Conservation (phyloP, 2,113 vertebrate species). For the Centropristis striata region DNA sequence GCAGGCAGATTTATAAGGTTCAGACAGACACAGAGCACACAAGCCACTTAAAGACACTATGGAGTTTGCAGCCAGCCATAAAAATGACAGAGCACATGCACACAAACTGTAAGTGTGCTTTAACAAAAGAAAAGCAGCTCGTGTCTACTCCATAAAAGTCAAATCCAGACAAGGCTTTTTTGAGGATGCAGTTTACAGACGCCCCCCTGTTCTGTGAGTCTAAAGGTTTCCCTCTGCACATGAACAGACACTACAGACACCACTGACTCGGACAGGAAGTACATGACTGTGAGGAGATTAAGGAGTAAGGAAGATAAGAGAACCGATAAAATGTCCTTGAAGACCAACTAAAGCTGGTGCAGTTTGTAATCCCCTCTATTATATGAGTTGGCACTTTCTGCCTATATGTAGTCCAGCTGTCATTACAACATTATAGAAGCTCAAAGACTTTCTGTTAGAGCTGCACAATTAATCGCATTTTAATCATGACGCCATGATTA, state of each 20-base stretch:
- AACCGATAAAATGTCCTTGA: not conserved
- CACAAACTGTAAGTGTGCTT: conserved; percentile 44
- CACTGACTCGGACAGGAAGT: conserved; percentile 5
- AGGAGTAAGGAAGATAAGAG: conserved; percentile 3
- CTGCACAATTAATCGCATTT: no score
- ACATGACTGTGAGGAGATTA: not conserved
- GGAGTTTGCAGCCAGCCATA: conserved; percentile 62
- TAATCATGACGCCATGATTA: no score
- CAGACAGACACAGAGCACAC: conserved; percentile 62
- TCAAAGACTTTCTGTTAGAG: no score
- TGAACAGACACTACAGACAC: conserved; percentile 20
- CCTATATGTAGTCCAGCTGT: no score
- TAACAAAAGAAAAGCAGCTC: conserved; percentile 53
- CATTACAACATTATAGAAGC: no score
- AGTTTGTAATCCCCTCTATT: not conserved
- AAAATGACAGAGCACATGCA: conserved; percentile 66
- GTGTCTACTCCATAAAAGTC: conserved; percentile 64
- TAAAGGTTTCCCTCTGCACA: conserved; percentile 20
- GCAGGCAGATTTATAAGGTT: conserved; percentile 63
- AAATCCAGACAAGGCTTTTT: conserved; percentile 51
- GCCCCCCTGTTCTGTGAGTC: not conserved
- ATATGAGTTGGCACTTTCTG: not conserved
- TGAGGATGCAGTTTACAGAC: conserved; percentile 44
- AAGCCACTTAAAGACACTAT: conserved; percentile 62
- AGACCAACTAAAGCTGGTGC: not conserved